Percentiles rank a stretch among this genome's conserved stretches.
Conservation (phyloP, 2,888 invertebrate genomes). For the Caradrina kadenii region DNA sequence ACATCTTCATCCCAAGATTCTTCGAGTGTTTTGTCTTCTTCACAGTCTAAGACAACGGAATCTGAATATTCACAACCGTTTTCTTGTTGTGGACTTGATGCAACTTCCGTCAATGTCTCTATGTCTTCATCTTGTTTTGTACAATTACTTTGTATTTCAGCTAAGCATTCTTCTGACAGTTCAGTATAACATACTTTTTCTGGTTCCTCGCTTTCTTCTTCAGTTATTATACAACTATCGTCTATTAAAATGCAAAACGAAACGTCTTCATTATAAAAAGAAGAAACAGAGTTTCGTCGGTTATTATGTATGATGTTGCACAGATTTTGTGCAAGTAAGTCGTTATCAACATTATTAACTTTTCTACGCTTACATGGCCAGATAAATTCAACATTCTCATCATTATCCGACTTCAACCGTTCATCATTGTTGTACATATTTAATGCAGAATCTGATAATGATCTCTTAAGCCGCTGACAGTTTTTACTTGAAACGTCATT, state of each 20-base stretch:
- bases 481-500: conserved; percentile 35
- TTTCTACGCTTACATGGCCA: conserved; percentile 78
- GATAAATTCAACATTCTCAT: conserved; percentile 61
- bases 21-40: conserved; percentile 72
- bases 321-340: conserved; percentile 71
- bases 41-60: conserved; percentile 64
- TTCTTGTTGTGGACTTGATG: conserved; percentile 41
- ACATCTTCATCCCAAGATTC: conserved; percentile 86
- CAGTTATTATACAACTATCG: conserved; percentile 81
- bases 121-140: conserved; percentile 44
- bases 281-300: conserved; percentile 84
- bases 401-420: conserved; percentile 59
- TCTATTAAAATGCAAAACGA: conserved; percentile 86
- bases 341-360: conserved; percentile 67
- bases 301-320: conserved; percentile 78
- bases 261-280: conserved; percentile 81
- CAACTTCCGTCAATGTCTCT: conserved; percentile 42
- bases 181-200: conserved; percentile 80
- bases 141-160: conserved; percentile 64
- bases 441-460: conserved; percentile 84
- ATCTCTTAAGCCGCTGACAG: conserved; percentile 75
- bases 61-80: conserved; percentile 66
- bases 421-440: conserved; percentile 60
- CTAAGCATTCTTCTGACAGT: conserved; percentile 72
- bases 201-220: conserved; percentile 77